These are phyloP conservation scores for Hylaeus anthracinus DNA, from an alignment of 1,140 invertebrate genomes.

Conservation along the genomic window DNA sequence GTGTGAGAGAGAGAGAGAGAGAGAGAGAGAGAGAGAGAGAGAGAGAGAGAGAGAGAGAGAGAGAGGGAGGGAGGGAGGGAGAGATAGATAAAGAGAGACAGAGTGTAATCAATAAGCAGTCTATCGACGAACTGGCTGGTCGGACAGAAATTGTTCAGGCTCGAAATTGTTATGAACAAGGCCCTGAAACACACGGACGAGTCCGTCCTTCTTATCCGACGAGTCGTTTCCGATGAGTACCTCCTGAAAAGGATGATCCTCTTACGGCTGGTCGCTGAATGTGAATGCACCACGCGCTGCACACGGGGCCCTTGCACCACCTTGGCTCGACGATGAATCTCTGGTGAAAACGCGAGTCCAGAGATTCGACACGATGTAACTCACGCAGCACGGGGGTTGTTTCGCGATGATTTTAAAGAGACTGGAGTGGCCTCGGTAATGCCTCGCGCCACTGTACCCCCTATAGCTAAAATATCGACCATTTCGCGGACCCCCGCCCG, in stretches of 20 bases:
- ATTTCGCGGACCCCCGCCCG: slow-evolving; percentile 72
- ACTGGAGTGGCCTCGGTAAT: slow-evolving; percentile 70
- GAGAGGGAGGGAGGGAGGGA: background rate
- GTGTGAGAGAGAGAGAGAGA: background rate
- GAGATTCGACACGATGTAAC: slow-evolving; percentile 20
- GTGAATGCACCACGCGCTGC: slow-evolving; percentile 3
- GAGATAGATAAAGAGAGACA: slow-evolving; percentile 23
- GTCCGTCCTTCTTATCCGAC: background rate
- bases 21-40: no score
- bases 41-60: background rate
- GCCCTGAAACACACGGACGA: background rate
- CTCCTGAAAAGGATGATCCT: slow-evolving; percentile 22
- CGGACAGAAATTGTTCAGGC: slow-evolving; percentile 24
- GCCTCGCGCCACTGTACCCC: slow-evolving; percentile 74
- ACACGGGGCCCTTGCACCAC: background rate
- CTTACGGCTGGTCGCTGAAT: slow-evolving; percentile 17
- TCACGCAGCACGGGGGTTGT: slow-evolving; percentile 41
- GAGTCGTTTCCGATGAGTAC: background rate
- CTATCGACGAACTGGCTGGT: slow-evolving; percentile 53
- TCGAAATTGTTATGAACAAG: background rate
- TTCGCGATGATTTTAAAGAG: slow-evolving; percentile 56
- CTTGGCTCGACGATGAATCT: background rate
- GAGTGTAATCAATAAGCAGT: slow-evolving; percentile 52
- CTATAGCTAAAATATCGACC: slow-evolving; percentile 78
- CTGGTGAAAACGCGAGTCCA: background rate